Conservation (phyloP, 2,888 invertebrate species). For the Spodoptera littoralis region DNA sequence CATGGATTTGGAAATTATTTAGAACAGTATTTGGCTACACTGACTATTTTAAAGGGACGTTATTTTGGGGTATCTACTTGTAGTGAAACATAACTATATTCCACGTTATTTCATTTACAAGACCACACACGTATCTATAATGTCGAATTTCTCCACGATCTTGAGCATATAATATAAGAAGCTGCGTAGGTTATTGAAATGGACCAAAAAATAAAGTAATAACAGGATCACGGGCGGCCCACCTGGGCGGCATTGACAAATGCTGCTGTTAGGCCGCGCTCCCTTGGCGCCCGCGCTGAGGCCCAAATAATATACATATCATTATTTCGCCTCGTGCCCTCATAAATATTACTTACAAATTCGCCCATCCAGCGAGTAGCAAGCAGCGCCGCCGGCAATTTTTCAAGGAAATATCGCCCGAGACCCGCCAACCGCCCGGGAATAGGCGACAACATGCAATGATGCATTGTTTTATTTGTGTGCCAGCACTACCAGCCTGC, state of each 20-base stretch:
- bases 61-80: slow-evolving; percentile 5
- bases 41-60: slow-evolving; percentile 9
- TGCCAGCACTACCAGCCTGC: slow-evolving; percentile 19
- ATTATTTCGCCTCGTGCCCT: slow-evolving; percentile 80
- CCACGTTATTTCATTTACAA: slow-evolving; percentile 20
- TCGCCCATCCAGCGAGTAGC: slow-evolving; percentile 71
- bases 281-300: slow-evolving; percentile 70
- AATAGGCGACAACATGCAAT: slow-evolving; percentile 65
- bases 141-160: slow-evolving; percentile 52
- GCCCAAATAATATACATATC: slow-evolving; percentile 86
- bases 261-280: slow-evolving; percentile 71
- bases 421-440: slow-evolving; percentile 58
- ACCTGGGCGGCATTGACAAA: slow-evolving; percentile 85
- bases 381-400: slow-evolving; percentile 72
- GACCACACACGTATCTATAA: slow-evolving; percentile 56
- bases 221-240: slow-evolving; percentile 78
- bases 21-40: neutral
- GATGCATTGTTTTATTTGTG: slow-evolving; percentile 64
- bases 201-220: slow-evolving; percentile 81
- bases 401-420: slow-evolving; percentile 77
- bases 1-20: slow-evolving; percentile 34
- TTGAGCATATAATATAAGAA: slow-evolving; percentile 58
- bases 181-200: slow-evolving; percentile 76
- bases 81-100: slow-evolving; percentile 22
- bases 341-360: slow-evolving; percentile 85